Percentiles rank a stretch among this genome's conserved stretches.
These are phyloP conservation scores for Ammodramus savannarum DNA, from an alignment of 2,113 vertebrate species.

Conservation along the genomic window DNA sequence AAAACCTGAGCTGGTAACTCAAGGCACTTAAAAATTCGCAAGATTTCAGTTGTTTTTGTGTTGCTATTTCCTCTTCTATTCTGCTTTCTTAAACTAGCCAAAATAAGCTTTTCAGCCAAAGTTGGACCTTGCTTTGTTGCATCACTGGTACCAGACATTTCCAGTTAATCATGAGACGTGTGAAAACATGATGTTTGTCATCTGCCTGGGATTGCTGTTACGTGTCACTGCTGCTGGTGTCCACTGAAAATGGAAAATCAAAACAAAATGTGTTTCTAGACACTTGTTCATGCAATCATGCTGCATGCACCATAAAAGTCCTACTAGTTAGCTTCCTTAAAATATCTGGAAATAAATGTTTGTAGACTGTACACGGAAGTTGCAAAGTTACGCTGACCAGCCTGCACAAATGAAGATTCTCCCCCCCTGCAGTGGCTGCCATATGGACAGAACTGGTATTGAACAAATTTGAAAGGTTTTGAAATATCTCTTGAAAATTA, in stretches of 20 bases:
- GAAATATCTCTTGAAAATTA: neutral
- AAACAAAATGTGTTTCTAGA: neutral
- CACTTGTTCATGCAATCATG: neutral
- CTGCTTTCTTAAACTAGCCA: conserved; percentile 46
- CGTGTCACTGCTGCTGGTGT: neutral
- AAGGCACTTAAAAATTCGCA: neutral
- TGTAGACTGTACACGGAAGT: neutral
- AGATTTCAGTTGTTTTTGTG: conserved; percentile 7
- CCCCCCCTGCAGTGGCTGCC: neutral
- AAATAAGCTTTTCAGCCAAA: conserved; percentile 43
- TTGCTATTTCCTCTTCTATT: conserved; percentile 34
- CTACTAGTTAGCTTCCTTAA: conserved; percentile 25
- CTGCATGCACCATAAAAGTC: neutral
- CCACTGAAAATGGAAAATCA: conserved; percentile 6
- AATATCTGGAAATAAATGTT: conserved; percentile 3
- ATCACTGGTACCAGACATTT: neutral
- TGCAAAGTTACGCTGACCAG: neutral
- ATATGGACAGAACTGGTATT: neutral
- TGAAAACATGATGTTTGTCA: neutral
- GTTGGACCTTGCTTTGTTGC: conserved; percentile 1
- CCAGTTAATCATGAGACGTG: neutral
- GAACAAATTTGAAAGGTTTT: neutral
- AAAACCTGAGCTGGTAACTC: conserved; percentile 43
- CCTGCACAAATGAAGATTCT: neutral
- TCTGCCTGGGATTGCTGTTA: neutral